Conservation (phyloP, 2,797 vertebrate species). For the Alosa sapidissima region DNA sequence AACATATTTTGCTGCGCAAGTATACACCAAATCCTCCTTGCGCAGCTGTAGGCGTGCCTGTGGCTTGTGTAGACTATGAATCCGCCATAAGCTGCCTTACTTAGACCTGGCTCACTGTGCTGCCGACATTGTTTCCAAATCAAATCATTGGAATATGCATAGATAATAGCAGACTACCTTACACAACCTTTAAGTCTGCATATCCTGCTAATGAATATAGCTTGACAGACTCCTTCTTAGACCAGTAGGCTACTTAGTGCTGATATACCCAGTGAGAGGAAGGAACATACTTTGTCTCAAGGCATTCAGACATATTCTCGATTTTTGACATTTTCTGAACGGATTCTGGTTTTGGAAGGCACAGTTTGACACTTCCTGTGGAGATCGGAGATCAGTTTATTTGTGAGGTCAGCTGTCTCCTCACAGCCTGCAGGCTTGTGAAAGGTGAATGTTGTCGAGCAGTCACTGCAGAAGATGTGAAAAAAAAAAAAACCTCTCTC, state of each 20-base stretch:
- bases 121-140: background rate
- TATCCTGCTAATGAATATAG: background rate
- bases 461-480: background rate
- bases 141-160: no score
- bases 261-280: background rate
- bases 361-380: background rate
- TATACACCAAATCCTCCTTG: no score
- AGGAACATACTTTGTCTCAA: background rate
- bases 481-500: no score
- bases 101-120: no score
- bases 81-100: no score
- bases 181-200: background rate
- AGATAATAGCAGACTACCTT: background rate
- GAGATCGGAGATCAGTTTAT: background rate
- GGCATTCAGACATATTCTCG: no score
- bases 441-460: no score
- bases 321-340: no score
- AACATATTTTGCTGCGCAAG: no score
- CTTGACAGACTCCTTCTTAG: background rate
- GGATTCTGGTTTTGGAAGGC: background rate
- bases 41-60: no score
- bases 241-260: no score
- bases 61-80: no score
- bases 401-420: background rate
- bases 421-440: background rate